A percentile compares a stretch with the other conserved stretches of the same genome.
Evolutionary conservation across 1,140 invertebrate genomes (phyloP).

Genomic region (Zaprionus camerounensis): DNA sequence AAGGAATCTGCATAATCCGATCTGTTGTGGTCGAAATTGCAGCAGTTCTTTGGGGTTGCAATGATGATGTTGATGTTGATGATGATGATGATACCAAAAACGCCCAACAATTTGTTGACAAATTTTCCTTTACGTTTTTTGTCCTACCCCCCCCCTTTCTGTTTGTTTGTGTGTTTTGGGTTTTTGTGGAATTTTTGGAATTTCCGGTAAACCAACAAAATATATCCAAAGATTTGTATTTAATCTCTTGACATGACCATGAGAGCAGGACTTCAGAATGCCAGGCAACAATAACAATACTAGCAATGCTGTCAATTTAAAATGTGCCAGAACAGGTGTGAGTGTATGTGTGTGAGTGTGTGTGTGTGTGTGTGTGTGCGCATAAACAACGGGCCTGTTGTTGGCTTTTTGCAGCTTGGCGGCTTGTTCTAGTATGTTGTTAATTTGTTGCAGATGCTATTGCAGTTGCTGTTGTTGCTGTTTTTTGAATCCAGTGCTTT

Average conservation of each 20-base stretch:
- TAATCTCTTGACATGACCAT: slow-evolving; percentile 71
- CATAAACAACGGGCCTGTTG: slow-evolving; percentile 73
- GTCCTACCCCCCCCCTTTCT: neutral
- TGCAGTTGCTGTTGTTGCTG: slow-evolving; percentile 40
- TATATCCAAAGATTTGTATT: slow-evolving; percentile 66
- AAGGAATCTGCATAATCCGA: slow-evolving; percentile 33
- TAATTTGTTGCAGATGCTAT: slow-evolving; percentile 68
- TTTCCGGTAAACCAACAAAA: slow-evolving; percentile 56
- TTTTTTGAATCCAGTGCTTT: slow-evolving; percentile 71
- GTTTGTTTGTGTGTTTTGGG: slow-evolving; percentile 1
- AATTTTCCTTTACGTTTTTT: slow-evolving; percentile 1
- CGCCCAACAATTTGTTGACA: slow-evolving; percentile 30
- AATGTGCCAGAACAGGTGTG: slow-evolving; percentile 17
- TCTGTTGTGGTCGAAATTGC: slow-evolving; percentile 30
- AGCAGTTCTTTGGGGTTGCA: slow-evolving; percentile 8
- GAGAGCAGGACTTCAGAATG: slow-evolving; percentile 46
- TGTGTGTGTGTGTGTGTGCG: slow-evolving; percentile 4
- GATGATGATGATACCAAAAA: slow-evolving; percentile 29
- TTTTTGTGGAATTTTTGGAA: slow-evolving; percentile 38
- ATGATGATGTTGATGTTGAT: neutral
- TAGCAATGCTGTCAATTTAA: slow-evolving; percentile 3
- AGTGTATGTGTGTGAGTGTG: slow-evolving; percentile 25
- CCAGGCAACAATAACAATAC: slow-evolving; percentile 11
- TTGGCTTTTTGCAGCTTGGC: slow-evolving; percentile 70
- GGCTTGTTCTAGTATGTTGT: slow-evolving; percentile 62